phyloP scores from a whole-genome alignment of 2,797 vertebrate genomes.

The Steatocranus sp. region DNA sequence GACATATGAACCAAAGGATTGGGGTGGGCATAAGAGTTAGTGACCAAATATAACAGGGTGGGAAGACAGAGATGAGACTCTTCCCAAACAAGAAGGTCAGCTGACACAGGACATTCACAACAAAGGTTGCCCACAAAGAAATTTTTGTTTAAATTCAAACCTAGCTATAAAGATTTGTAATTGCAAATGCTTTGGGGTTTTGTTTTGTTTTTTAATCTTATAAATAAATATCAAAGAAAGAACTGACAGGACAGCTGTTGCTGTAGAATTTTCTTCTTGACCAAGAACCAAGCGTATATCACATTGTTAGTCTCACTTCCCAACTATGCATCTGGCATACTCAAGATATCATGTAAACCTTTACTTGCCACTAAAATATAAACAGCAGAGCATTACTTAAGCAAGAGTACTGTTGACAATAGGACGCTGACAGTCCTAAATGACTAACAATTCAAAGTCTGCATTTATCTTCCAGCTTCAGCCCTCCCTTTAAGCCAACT shows the following conservation, averaged over 20 bases:
- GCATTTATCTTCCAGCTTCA: neutral
- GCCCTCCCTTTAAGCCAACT: neutral
- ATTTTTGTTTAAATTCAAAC: neutral
- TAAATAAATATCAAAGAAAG: neutral
- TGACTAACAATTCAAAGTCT: neutral
- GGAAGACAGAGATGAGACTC: neutral
- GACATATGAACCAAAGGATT: constrained; percentile 61
- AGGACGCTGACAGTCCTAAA: neutral
- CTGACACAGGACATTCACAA: neutral
- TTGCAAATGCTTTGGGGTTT: fast-evolving
- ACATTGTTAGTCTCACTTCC: neutral
- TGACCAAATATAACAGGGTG: constrained; percentile 58
- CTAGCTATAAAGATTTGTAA: neutral
- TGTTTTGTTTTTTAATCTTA: neutral
- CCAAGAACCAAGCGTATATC: neutral
- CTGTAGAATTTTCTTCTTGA: neutral
- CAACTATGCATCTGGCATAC: neutral
- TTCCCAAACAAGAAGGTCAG: neutral
- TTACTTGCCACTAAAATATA: neutral
- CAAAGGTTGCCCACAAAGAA: neutral
- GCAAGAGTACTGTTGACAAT: neutral
- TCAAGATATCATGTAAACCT: neutral
- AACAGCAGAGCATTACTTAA: neutral
- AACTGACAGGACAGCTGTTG: neutral
- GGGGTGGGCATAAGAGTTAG: constrained; percentile 16